Base-by-base conservation (phyloP, 2,113 vertebrate species). In the Bubalus kerabau region DNA sequence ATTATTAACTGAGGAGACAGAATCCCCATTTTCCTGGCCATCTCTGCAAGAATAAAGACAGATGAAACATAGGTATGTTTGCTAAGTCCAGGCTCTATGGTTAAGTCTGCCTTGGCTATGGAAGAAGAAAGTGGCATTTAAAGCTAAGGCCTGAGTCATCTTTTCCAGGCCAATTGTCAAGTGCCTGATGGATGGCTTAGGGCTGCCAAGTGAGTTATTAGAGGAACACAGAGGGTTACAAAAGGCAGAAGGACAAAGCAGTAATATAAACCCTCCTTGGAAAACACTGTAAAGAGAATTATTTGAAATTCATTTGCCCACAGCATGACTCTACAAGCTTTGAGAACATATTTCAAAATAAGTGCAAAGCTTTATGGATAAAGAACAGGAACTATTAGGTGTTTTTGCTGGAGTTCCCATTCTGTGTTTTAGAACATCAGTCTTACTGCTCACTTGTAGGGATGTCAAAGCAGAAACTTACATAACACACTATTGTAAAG, bases 161-260 rank as follows among this genome's bases (percentile, higher is more conserved):
- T 98, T 98, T 98, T 98, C 98, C 88, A 97, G 98, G 97, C 98
- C 98, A 97, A 87, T 97, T 98, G 97, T 99, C 98, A 98, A 98
- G 91, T 30, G 95, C 52, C 59, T 98, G 98, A 98, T 91, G 94
- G 78, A 98, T 98, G 97, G 94, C 15, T 97, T 23, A 0, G 76
- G 83, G 95, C 88, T 99, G 98, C 98, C 98, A 98, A 98, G 96
- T 98, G 97, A 98, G 97, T 98, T 98, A 98, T 30, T 96, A 95
- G 86, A 95, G 97, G 94, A 97, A 98, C 78, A 92, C 87, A 97
- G 94, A 98, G 94, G 96, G 76, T 81, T 98, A 97, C 92, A 97
- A 94, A 93, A 98, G 97, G 90, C 91, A 89, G 97, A 82, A 87
- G 88, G 88, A 92, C 62, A 86, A 76, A 56, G 83, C 87, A 96